Base-by-base conservation (phyloP, 2,113 vertebrate species). In the Phrynosoma blainvillii region DNA sequence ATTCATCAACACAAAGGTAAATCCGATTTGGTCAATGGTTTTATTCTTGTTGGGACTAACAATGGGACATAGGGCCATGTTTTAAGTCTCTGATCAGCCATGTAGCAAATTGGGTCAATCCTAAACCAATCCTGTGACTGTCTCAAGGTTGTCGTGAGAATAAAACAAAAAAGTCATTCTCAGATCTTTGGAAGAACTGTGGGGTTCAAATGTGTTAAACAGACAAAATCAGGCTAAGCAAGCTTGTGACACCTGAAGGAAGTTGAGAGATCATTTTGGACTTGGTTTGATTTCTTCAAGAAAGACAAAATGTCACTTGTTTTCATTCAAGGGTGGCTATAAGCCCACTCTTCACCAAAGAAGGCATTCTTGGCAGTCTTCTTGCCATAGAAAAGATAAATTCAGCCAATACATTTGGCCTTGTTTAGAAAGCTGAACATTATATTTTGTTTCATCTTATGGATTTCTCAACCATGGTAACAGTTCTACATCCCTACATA, bases 361-460 rank as follows among this genome's bases (percentile, higher is more conserved):
- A 89, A 8, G 84, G 54, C 32, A 84, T 20, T 79, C 25, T 90
- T 30, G 42, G 21, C 10, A 73, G 23, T 25, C 20, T 10, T 36
- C 30, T 81, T 85, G 74, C n/a, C 59, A 62, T 62, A 47, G 7
- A 62, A 62, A 62, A 62, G 59, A 16, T 3, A 16, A 62, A 62
- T 62, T 4, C 59, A 62, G 18, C 59, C 59, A 62, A 62, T 40
- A n/a, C 14, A 1, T 4, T 10, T 54, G 87, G 36, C 70, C 65
- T 82, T 76, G 66, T 80, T 85, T 21, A 76, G 82, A 85, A 87
- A 86, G 92, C 89, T 91, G 87, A 66, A 93, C 91, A 88, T 80
- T 88, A 77, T 85, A 86, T 92, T 79, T 82, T 66, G 10, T 7
- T 79, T 18, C 30, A 25, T 78, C 40, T 84, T 71, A 27, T 30